Evolutionary conservation across 64 coral and sea anemone species (phyloP), one percentile per base, ranked within the genome.

Genomic region (Acropora tenuis): DNA sequence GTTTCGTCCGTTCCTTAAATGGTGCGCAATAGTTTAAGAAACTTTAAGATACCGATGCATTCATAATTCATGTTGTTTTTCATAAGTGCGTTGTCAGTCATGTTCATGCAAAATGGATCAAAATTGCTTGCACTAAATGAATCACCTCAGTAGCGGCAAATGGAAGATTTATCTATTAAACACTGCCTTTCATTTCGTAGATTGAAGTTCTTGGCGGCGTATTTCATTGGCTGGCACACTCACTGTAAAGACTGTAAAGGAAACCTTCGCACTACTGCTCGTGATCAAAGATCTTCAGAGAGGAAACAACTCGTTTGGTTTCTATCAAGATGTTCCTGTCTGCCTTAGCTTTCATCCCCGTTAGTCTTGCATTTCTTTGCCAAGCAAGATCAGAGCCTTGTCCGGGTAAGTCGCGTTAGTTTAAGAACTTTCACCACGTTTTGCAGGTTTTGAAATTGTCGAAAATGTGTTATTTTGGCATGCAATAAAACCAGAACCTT

Each of bases 11-110:
- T 47, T 48, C 18, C n/a, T 44, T 72, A 65, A 48, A 47, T 85
- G 45, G 66, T 71, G 43, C 82, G 17, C 44, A 85, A 85, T 49
- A 49, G 43, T 58, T n/a, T 71, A 55, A 12, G 65, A 68, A 85
- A 85, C 82, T 59, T 85, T 59, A 85, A 85, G 82, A 85, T 85
- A 72, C 82, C 82, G 82, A 85, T 85, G 4, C 82, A 85, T 85
- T 73, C 82, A 85, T 85, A 85, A 85, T 85, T 85, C 82, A 85
- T 85, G 63, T 12, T 65, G 7, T n/a, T 71, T 68, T 71, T 19
- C 43, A 71, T 20, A 72, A 30, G 17, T 49, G 41, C 66, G 65
- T 68, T 71, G 59, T 83, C 52, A 83, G 82, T 85, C 65, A 85
- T 85, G 82, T 71, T 71, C 45, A 4, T 41, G 19, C 53, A 81